Evolutionary conservation across 2,888 invertebrate genomes (phyloP).

Genomic region (Plusia festucae): DNA sequence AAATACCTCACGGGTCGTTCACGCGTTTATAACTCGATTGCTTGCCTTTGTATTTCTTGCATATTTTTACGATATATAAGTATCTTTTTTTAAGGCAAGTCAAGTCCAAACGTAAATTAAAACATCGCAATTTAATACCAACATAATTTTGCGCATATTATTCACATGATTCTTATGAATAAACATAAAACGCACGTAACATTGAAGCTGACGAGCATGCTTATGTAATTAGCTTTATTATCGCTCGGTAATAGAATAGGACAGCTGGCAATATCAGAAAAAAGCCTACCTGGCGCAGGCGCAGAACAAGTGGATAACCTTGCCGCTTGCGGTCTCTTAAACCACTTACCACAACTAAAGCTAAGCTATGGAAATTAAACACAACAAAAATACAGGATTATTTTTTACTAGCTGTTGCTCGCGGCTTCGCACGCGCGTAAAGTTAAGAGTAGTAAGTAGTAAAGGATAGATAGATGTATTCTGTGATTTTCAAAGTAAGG

Average conservation of each 20-base stretch:
- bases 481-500: too few species aligned
- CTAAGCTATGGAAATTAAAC: not conserved
- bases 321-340: constrained; percentile 65
- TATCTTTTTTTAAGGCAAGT: too few species aligned
- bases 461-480: too few species aligned
- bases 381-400: too few species aligned
- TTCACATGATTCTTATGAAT: not conserved
- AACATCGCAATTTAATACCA: not conserved
- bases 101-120: not conserved
- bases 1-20: too few species aligned
- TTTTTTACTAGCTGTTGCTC: too few species aligned
- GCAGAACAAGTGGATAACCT: constrained; percentile 68
- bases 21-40: too few species aligned
- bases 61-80: too few species aligned
- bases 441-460: too few species aligned
- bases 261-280: constrained; percentile 58
- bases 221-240: constrained; percentile 46
- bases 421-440: too few species aligned
- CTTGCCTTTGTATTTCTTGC: too few species aligned
- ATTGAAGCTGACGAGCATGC: constrained; percentile 20
- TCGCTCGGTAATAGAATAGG: constrained; percentile 47
- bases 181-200: not conserved
- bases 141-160: not conserved
- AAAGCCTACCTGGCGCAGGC: constrained; percentile 60
- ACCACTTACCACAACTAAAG: not conserved